These are phyloP conservation scores for Eumacrocentrus americanus DNA, from an alignment of 2,888 invertebrate species.

Conservation along the genomic window DNA sequence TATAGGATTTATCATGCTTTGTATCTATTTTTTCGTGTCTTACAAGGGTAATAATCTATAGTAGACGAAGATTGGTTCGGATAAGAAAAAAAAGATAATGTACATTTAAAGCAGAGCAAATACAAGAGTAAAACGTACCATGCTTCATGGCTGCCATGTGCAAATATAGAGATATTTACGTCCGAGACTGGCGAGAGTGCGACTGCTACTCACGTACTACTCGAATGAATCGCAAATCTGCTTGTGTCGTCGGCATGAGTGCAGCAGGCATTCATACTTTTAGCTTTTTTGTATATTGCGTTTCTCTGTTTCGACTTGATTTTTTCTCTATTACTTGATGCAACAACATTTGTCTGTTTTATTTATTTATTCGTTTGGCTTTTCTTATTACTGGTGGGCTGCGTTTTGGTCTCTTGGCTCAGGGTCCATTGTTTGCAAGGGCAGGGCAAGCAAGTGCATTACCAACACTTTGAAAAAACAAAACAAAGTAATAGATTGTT, in stretches of 20 bases:
- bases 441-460: slow-evolving; percentile 56
- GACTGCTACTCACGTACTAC: slow-evolving; percentile 56
- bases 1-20: too few species aligned
- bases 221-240: slow-evolving; percentile 56
- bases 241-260: slow-evolving; percentile 54
- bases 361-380: slow-evolving; percentile 15
- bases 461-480: slow-evolving; percentile 53
- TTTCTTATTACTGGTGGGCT: slow-evolving; percentile 50
- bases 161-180: slow-evolving; percentile 55
- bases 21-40: too few species aligned
- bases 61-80: neutral
- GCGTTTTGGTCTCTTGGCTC: slow-evolving; percentile 54
- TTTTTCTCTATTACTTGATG: slow-evolving; percentile 10
- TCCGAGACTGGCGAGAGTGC: slow-evolving; percentile 52
- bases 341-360: slow-evolving; percentile 8
- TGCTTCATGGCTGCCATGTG: slow-evolving; percentile 65
- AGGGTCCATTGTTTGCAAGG: slow-evolving; percentile 55
- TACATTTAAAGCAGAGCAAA: slow-evolving; percentile 40
- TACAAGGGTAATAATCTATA: neutral
- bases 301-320: slow-evolving; percentile 16
- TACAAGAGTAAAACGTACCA: slow-evolving; percentile 60
- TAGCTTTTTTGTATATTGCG: slow-evolving; percentile 44
- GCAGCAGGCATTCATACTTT: slow-evolving; percentile 59
- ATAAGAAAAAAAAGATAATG: slow-evolving; percentile 17
- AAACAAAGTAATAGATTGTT: slow-evolving; percentile 39